Percentiles rank a stretch among this genome's conserved stretches.
phyloP scores from a whole-genome alignment of 1,140 invertebrate species.

The Drosophila subobscura region DNA sequence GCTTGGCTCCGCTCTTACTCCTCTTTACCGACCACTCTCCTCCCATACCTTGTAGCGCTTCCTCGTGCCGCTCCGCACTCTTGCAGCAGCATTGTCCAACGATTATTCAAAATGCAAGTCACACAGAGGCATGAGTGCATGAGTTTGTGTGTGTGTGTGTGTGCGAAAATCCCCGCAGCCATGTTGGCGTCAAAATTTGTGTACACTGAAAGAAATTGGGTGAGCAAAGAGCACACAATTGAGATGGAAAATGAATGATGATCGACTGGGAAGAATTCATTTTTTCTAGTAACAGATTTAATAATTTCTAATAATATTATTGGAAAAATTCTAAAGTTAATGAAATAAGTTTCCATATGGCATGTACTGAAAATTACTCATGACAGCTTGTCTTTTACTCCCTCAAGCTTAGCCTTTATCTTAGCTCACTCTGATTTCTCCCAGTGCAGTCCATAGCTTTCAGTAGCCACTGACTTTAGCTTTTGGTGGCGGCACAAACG shows the following conservation, averaged over 20 bases:
- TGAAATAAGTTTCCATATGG: not conserved
- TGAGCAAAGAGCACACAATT: too few relatives aligned
- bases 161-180: slow-evolving; percentile 69
- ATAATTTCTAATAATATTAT: too few relatives aligned
- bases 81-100: slow-evolving; percentile 32
- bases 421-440: not conserved
- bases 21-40: not conserved
- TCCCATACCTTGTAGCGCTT: not conserved
- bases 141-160: slow-evolving; percentile 20
- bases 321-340: not conserved
- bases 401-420: too few relatives aligned
- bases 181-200: slow-evolving; percentile 68
- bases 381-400: too few relatives aligned
- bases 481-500: slow-evolving; percentile 39
- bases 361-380: not conserved
- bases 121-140: slow-evolving; percentile 41
- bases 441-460: slow-evolving; percentile 27
- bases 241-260: not conserved
- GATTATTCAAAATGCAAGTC: slow-evolving; percentile 81
- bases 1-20: not conserved
- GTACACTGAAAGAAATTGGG: slow-evolving; percentile 14
- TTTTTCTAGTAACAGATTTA: too few relatives aligned
- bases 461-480: slow-evolving; percentile 42
- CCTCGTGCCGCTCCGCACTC: not conserved
- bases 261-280: too few relatives aligned